Base-by-base conservation (phyloP, 2,113 vertebrate species). In the Craseonycteris thonglongyai region DNA sequence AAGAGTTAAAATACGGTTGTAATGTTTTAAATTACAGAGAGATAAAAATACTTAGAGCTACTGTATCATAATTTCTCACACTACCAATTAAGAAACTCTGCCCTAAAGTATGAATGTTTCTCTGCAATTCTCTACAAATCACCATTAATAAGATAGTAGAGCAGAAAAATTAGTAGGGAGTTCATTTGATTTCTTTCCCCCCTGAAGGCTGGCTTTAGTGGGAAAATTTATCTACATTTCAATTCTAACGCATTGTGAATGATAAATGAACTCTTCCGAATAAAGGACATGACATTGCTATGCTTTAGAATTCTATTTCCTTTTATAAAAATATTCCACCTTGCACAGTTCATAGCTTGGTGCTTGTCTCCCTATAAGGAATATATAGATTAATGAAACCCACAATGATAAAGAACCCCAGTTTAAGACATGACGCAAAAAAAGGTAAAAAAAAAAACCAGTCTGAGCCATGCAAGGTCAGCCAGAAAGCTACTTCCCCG, bases 191-290 rank as follows among this genome's bases (percentile, higher is more conserved):
- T 89, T 72, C 94, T 93, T 19, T 28, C 18, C 49, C 49, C 69
- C 89, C 80, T 19, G 63, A 81, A 96, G 94, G 86, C 87, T 90
- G 93, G 89, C 69, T 94, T 97, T 90, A 93, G 86, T 93, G 75
- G 61, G 94, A 92, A 81, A 92, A 96, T 97, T 94, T 97, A 96
- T 96, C 96, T 93, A 92, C 94, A 93, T 96, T 96, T 95, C 91
- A 79, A 88, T 95, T 95, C 90, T 78, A 91, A 90, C 6, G 42
- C 94, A 69, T 87, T 81, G 75, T 88, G 94, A 97, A 97, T 97
- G 96, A 97, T 96, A 96, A 96, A 96, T 96, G 96, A 96, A 96
- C 86, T 95, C 35, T 2, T 7, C 71, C 47, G 87, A 28, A 78
- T 59, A 97, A 90, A 96, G 96, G 91, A 97, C 92, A 94, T 85